Conservation (phyloP, 2,888 invertebrate genomes). For the Agriopis aurantiaria region DNA sequence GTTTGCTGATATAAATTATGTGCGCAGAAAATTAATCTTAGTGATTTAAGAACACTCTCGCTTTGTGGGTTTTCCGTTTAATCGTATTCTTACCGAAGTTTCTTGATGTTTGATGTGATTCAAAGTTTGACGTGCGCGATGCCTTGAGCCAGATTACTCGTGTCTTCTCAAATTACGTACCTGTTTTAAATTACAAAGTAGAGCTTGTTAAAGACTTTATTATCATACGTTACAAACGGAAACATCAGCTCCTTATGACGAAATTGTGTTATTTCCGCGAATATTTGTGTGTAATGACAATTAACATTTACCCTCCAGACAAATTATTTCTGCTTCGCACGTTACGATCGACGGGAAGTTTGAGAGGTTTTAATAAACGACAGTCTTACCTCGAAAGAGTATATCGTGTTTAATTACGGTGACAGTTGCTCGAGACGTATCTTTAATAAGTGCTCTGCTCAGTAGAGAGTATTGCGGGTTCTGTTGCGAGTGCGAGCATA, state of each 20-base stretch:
- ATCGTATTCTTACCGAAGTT: slow-evolving; percentile 38
- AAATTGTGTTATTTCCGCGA: slow-evolving; percentile 43
- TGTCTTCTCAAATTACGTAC: slow-evolving; percentile 19
- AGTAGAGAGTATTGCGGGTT: slow-evolving; percentile 53
- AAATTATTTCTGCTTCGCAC: slow-evolving; percentile 48
- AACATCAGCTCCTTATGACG: slow-evolving; percentile 9
- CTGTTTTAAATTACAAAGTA: slow-evolving; percentile 26
- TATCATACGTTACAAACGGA: slow-evolving; percentile 16
- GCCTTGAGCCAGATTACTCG: slow-evolving; percentile 21
- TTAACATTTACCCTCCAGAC: slow-evolving; percentile 46
- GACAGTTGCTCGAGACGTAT: slow-evolving; percentile 50
- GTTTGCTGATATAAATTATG: slow-evolving; percentile 83
- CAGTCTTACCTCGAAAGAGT: slow-evolving; percentile 39
- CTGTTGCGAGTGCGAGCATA: slow-evolving; percentile 57
- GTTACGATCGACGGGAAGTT: slow-evolving; percentile 36
- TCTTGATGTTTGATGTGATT: slow-evolving; percentile 36
- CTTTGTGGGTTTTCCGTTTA: slow-evolving; percentile 57
- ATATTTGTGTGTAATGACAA: slow-evolving; percentile 42
- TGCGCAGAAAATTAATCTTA: slow-evolving; percentile 82
- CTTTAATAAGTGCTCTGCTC: slow-evolving; percentile 52
- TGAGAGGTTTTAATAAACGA: slow-evolving; percentile 37
- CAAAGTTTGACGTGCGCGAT: slow-evolving; percentile 24
- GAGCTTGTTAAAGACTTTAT: slow-evolving; percentile 20
- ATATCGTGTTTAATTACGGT: slow-evolving; percentile 54
- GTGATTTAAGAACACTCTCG: slow-evolving; percentile 78